Base-by-base conservation (phyloP, 2,888 invertebrate species). In the Chrysopilus asiliformis region DNA sequence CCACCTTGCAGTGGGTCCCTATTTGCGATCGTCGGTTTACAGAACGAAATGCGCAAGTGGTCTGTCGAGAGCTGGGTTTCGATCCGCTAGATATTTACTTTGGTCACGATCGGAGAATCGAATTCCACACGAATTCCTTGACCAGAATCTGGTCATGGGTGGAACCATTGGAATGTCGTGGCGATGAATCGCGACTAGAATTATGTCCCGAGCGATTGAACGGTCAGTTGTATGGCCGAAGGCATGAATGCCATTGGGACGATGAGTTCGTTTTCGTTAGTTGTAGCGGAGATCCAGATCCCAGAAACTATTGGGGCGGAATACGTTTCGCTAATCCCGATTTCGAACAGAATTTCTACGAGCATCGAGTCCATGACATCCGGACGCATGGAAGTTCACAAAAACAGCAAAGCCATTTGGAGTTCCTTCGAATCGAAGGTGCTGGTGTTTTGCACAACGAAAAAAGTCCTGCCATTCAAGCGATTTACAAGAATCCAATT, bases 381-480 rank as follows among this genome's bases (percentile, higher is more conserved):
- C 72, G 79, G 32, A 84, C 85, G 0, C 86, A 87, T 48, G 77
- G 76, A 43, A 75, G 76, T 0, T 60, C 74, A 34, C 71, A 70
- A 32, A 69, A 71, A 43, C 70, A 76, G 16, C 80, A 83, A 50
- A 93, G 93, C n/a, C 65, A 73, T 13, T 53, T 97, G 41, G 74
- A 82, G 49, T 77, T 74, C 50, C 74, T 89, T 0, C 79, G 84
- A 48, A 83, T 98, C 32, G 74, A 78, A 33, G 91, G 94, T 4
- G 98, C 95, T 34, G 98, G 98, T 15, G 80, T 93, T 44, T 66
- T 97, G 16, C 98, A 98, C 53, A 91, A 87, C 51, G 91, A 95
- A 56, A 90, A 87, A 58, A 85, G 87, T 0, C 83, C 94, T 0
- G 90, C 97, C 1, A 67, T 99, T 34, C 87, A 94, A 57, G 76